Percentiles rank a stretch among this genome's conserved stretches.
phyloP scores from a whole-genome alignment of 64 coral and sea anemone species.

The Platygyra sinensis region DNA sequence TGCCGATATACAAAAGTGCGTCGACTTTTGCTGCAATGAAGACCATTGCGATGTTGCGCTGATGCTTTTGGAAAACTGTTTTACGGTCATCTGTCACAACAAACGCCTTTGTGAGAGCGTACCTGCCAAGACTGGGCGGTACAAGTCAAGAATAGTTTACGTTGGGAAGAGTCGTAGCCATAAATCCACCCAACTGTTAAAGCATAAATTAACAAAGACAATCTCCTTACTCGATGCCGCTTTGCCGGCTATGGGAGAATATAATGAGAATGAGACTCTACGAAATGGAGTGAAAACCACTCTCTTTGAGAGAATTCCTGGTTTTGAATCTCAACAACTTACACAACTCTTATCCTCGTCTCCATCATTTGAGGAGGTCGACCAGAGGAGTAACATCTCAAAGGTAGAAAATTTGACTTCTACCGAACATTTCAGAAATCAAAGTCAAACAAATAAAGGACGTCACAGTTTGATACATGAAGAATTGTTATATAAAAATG shows the following conservation, averaged over 20 bases:
- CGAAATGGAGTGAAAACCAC: not conserved
- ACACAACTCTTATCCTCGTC: not conserved
- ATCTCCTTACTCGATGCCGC: not conserved
- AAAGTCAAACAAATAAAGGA: not conserved
- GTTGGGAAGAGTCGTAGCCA: conserved; percentile 27
- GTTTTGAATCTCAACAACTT: conserved; percentile 12
- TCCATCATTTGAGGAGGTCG: not conserved
- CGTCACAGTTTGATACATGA: not conserved
- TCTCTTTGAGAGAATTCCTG: not conserved
- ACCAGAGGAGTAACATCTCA: not conserved
- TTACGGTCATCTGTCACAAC: conserved; percentile 69
- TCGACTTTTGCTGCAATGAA: conserved; percentile 63
- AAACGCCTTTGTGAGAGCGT: conserved; percentile 67
- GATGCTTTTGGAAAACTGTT: conserved; percentile 84
- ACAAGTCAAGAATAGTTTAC: conserved; percentile 73
- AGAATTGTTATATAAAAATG: not conserved
- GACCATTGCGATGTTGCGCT: conserved; percentile 84
- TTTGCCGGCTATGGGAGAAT: not conserved
- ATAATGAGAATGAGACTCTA: not conserved
- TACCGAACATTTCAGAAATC: not conserved
- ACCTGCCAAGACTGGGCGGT: conserved; percentile 66
- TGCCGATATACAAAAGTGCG: conserved; percentile 30
- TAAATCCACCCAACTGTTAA: not conserved
- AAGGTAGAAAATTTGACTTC: not conserved
- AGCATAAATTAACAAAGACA: not conserved